Conservation (phyloP, 2,888 invertebrate species). For the Dendrolimus pini region DNA sequence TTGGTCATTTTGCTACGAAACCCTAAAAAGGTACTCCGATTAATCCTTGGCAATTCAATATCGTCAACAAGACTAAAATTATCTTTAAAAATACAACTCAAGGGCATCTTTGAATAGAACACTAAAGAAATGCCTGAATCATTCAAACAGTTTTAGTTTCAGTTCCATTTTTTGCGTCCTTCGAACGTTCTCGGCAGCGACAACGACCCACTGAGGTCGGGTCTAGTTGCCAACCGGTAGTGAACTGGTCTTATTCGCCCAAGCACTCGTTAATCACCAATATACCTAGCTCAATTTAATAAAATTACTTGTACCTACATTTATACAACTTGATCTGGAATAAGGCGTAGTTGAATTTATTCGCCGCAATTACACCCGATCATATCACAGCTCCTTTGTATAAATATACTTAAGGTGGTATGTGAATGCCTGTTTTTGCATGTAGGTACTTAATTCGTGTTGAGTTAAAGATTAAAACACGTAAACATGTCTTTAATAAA, state of each 20-base stretch:
- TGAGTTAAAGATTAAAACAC: too few relatives aligned
- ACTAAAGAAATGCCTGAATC: not conserved
- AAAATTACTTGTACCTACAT: not conserved
- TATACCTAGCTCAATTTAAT: conserved; percentile 11
- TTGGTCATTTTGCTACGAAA: too few relatives aligned
- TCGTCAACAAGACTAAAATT: too few relatives aligned
- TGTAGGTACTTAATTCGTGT: too few relatives aligned
- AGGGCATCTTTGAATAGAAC: not conserved
- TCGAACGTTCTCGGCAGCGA: conserved; percentile 48
- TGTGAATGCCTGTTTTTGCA: too few relatives aligned
- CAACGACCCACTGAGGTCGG: conserved; percentile 59
- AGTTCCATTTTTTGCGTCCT: conserved; percentile 26
- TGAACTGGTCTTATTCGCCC: conserved; percentile 33
- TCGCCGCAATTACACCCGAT: conserved; percentile 1
- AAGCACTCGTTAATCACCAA: conserved; percentile 13
- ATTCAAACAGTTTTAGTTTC: conserved; percentile 15
- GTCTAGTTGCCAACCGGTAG: conserved; percentile 39
- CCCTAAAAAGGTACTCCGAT: too few relatives aligned
- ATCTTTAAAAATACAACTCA: too few relatives aligned
- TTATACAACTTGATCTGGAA: not conserved
- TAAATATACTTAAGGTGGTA: not conserved
- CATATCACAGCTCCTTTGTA: not conserved
- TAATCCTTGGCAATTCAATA: too few relatives aligned
- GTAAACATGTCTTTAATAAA: too few relatives aligned
- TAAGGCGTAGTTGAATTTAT: not conserved